These are phyloP conservation scores for Heliconius charithonia DNA, from an alignment of 2,888 invertebrate genomes.

Conservation along the genomic window DNA sequence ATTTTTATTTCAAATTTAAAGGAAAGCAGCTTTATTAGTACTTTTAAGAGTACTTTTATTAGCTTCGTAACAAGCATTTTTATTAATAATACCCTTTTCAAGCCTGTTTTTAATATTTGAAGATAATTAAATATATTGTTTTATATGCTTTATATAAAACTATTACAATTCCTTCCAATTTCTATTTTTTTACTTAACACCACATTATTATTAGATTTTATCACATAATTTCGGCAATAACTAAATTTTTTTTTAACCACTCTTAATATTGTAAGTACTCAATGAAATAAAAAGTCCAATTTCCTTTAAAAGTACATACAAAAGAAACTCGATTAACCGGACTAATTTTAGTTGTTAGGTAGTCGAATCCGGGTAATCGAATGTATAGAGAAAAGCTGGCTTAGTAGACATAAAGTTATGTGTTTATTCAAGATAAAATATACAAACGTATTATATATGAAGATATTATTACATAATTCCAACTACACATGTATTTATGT, in stretches of 20 bases:
- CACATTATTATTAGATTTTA: too few relatives aligned
- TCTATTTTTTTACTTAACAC: too few relatives aligned
- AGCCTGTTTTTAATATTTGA: too few relatives aligned
- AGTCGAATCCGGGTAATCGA: background rate
- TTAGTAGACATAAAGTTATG: background rate
- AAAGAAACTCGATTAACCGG: conserved; percentile 1
- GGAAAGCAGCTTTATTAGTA: background rate
- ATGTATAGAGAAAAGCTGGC: background rate
- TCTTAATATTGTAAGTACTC: too few relatives aligned
- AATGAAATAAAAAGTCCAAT: background rate
- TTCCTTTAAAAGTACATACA: background rate
- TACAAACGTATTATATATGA: background rate
- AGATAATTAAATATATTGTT: too few relatives aligned
- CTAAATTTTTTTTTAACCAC: too few relatives aligned
- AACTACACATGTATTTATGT: background rate
- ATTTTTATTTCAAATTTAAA: background rate
- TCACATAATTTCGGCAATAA: too few relatives aligned
- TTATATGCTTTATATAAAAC: too few relatives aligned
- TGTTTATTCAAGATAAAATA: background rate
- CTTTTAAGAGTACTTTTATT: background rate
- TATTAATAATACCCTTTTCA: too few relatives aligned
- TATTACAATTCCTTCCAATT: too few relatives aligned
- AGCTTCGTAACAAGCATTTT: too few relatives aligned
- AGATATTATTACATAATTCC: background rate
- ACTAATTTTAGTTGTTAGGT: background rate